These are phyloP conservation scores for Melipona beecheii DNA, from an alignment of 2,888 invertebrate genomes.

Conservation along the genomic window DNA sequence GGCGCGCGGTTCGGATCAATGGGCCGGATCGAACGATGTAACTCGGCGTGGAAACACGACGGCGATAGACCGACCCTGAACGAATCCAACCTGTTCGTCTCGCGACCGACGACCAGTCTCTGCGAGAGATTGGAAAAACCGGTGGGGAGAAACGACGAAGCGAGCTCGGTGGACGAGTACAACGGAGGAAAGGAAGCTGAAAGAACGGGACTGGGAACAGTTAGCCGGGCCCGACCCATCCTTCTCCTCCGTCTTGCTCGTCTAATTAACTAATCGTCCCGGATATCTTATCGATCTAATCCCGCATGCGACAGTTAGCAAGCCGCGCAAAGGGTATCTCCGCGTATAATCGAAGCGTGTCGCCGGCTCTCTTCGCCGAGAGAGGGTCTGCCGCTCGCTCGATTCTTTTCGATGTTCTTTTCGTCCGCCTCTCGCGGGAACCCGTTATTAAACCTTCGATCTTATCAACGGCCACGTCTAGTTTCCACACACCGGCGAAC, in stretches of 20 bases:
- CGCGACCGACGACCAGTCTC: not conserved
- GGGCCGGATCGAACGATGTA: not conserved
- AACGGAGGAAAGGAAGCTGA: constrained; percentile 35
- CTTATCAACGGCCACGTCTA: constrained; percentile 40
- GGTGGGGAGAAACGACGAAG: not conserved
- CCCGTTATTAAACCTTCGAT: constrained; percentile 57
- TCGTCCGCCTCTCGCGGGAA: constrained; percentile 17
- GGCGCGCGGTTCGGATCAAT: not conserved
- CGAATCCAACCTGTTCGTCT: not conserved
- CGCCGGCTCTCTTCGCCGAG: not conserved
- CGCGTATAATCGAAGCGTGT: constrained; percentile 58
- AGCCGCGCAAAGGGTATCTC: constrained; percentile 56
- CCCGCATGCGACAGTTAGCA: constrained; percentile 62
- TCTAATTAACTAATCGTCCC: constrained; percentile 70
- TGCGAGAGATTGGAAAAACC: not conserved
- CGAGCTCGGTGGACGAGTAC: constrained; percentile 3
- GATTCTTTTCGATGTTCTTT: constrained; percentile 52
- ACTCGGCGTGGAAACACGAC: not conserved
- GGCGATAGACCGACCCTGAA: not conserved
- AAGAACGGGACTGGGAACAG: constrained; percentile 48
- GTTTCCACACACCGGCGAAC: constrained; percentile 46
- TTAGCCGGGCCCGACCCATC: constrained; percentile 52
- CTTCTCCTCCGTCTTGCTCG: constrained; percentile 44
- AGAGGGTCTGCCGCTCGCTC: not conserved
- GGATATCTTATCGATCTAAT: constrained; percentile 71